Conservation (phyloP, 2,888 invertebrate genomes). For the Lasioglossum villosulum region DNA sequence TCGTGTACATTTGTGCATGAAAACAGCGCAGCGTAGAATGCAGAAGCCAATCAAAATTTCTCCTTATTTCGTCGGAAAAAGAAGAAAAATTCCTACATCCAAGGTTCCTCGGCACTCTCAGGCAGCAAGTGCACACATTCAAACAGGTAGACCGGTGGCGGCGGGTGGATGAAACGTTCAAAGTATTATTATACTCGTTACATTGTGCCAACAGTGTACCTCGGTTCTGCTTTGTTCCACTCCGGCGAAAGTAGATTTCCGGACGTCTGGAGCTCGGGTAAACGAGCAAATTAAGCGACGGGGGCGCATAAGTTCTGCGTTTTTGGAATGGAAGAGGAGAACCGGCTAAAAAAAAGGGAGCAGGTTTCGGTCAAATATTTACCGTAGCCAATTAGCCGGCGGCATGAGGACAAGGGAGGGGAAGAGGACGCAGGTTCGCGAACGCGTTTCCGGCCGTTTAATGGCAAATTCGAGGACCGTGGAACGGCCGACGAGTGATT, state of each 20-base stretch:
- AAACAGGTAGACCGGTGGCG: background rate
- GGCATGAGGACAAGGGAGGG: background rate
- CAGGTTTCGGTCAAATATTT: slow-evolving; percentile 38
- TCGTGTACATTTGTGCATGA: background rate
- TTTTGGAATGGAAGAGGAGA: slow-evolving; percentile 11
- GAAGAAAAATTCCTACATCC: background rate
- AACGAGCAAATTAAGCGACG: slow-evolving; percentile 8
- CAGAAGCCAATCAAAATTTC: background rate
- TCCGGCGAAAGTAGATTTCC: background rate
- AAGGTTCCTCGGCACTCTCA: background rate
- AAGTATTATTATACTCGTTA: slow-evolving; percentile 9
- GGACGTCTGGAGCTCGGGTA: background rate
- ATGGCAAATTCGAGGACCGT: slow-evolving; percentile 33
- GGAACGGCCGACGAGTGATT: background rate
- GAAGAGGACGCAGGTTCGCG: background rate
- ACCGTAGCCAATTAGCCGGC: slow-evolving; percentile 42
- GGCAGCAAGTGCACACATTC: background rate
- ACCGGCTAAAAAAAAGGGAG: background rate
- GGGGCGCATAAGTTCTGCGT: background rate
- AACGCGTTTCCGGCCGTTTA: slow-evolving; percentile 33
- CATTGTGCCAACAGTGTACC: background rate
- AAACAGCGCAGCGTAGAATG: background rate
- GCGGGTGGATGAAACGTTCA: background rate
- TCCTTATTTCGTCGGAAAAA: background rate
- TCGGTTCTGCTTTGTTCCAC: background rate